Conservation (phyloP, 2,888 invertebrate genomes). For the Brachyopa scutellaris region DNA sequence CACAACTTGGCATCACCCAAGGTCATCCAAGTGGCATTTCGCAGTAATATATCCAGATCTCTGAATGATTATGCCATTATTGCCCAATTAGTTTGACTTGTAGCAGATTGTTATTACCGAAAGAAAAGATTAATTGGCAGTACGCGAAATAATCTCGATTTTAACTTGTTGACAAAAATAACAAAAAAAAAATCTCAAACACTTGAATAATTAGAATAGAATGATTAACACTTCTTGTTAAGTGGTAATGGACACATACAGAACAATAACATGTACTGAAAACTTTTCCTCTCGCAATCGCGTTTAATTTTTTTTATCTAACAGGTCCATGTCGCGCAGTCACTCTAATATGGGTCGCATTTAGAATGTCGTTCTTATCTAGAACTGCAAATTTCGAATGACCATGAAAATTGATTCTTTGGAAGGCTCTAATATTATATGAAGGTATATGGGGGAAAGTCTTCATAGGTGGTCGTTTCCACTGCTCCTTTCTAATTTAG, state of each 20-base stretch:
- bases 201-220: background rate
- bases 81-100: background rate
- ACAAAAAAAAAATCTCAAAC: background rate
- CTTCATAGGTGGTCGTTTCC: too few species aligned
- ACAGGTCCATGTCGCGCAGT: too few species aligned
- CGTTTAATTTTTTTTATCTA: too few species aligned
- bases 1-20: background rate
- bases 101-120: background rate
- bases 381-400: too few species aligned
- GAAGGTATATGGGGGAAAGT: too few species aligned
- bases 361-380: too few species aligned
- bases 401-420: too few species aligned
- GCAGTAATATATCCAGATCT: background rate
- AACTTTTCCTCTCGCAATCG: background rate
- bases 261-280: conserved; percentile 7
- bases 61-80: background rate
- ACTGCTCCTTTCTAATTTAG: too few species aligned
- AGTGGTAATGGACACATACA: background rate
- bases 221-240: background rate
- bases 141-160: background rate
- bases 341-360: too few species aligned
- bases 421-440: too few species aligned
- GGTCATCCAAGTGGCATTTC: background rate
- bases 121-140: background rate
- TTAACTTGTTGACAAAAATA: background rate